A percentile compares a stretch with the other conserved stretches of the same genome.
phyloP scores from a whole-genome alignment of 2,113 vertebrate genomes.

The Brachypteracias leptosomus region DNA sequence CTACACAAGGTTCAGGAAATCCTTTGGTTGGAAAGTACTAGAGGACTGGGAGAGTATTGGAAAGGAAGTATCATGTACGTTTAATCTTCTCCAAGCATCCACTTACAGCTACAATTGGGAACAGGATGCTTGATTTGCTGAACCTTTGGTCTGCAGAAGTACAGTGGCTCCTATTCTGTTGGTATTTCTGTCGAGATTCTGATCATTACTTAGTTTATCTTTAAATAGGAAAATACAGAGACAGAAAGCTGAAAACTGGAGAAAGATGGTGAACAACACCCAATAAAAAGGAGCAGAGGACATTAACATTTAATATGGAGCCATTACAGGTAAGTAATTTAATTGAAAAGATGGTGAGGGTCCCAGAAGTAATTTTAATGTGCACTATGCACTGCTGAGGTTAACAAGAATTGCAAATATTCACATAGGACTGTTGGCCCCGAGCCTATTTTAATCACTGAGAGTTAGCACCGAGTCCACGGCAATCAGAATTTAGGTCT shows the following conservation, averaged over 20 bases:
- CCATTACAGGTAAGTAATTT: conserved; percentile 10
- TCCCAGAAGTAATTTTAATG: conserved; percentile 10
- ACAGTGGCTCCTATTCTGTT: background rate
- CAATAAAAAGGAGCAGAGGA: background rate
- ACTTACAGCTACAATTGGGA: background rate
- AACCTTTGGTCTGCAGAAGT: background rate
- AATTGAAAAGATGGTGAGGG: conserved; percentile 5
- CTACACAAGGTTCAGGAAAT: background rate
- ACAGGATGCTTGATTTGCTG: background rate
- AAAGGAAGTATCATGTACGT: background rate
- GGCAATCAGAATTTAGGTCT: conserved; percentile 20
- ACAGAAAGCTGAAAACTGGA: background rate
- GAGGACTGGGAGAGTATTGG: background rate
- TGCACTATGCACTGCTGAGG: background rate
- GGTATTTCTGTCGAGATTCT: background rate
- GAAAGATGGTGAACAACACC: background rate
- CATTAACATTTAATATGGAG: background rate
- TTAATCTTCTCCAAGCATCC: background rate
- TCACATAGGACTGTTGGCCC: background rate
- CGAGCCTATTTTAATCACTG: background rate
- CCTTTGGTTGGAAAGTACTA: background rate
- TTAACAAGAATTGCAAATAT: conserved; percentile 47
- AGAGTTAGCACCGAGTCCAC: background rate
- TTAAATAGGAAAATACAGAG: background rate
- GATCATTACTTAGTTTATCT: background rate